phyloP scores from a whole-genome alignment of 2,888 invertebrate genomes.

The Itoplectis maculator region DNA sequence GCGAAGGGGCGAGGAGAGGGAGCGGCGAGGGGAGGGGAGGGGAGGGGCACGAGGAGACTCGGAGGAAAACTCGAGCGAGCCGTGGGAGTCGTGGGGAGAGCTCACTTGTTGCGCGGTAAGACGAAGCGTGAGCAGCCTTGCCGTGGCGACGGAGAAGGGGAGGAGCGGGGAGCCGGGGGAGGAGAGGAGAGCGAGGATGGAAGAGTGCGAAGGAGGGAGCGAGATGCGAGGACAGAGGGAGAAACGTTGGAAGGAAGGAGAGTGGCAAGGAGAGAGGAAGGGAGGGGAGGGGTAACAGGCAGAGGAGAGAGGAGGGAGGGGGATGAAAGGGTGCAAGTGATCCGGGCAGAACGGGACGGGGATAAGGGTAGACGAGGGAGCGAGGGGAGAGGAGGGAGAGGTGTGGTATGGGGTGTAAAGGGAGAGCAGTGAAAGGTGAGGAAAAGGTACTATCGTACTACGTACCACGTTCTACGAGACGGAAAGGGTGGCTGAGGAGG shows the following conservation, averaged over 20 bases:
- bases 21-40: slow-evolving; percentile 7
- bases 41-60: slow-evolving; percentile 48
- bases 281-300: slow-evolving; percentile 26
- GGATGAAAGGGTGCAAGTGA: slow-evolving; percentile 69
- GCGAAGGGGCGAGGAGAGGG: slow-evolving; percentile 23
- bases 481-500: slow-evolving; percentile 56
- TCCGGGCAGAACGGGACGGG: slow-evolving; percentile 50
- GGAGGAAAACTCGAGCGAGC: slow-evolving; percentile 69
- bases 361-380: slow-evolving; percentile 63
- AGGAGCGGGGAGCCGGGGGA: slow-evolving; percentile 5
- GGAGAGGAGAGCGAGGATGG: slow-evolving; percentile 5
- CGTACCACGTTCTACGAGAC: slow-evolving; percentile 48
- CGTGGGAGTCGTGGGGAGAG: slow-evolving; percentile 74
- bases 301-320: slow-evolving; percentile 15
- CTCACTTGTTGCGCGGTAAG: slow-evolving; percentile 83
- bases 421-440: slow-evolving; percentile 66
- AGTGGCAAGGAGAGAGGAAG: background rate
- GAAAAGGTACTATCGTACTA: slow-evolving; percentile 46
- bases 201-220: background rate
- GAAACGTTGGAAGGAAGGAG: slow-evolving; percentile 18
- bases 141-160: slow-evolving; percentile 6
- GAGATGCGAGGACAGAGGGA: background rate
- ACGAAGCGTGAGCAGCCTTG: slow-evolving; percentile 54
- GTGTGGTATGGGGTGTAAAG: slow-evolving; percentile 55
- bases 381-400: too few relatives aligned